phyloP scores from a whole-genome alignment of 1,140 invertebrate genomes.

The Listronotus bonariensis region DNA sequence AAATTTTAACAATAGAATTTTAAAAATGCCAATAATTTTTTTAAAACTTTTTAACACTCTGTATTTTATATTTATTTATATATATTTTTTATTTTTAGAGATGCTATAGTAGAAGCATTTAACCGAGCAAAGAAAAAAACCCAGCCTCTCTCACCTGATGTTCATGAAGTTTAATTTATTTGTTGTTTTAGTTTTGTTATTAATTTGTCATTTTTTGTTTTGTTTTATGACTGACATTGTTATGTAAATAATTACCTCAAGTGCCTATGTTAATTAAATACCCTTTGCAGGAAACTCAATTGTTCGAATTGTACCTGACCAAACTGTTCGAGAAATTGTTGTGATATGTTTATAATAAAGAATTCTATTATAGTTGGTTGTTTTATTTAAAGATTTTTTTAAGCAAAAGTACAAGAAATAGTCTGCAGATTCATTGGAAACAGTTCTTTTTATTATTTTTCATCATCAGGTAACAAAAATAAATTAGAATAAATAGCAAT shows the following conservation, averaged over 20 bases:
- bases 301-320: conserved; percentile 24
- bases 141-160: background rate
- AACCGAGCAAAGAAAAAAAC: conserved; percentile 62
- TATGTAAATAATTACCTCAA: conserved; percentile 11
- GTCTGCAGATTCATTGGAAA: too few species aligned
- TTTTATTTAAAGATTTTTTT: background rate
- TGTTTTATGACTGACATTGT: background rate
- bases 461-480: too few species aligned
- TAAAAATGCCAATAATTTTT: too few species aligned
- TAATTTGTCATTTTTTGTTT: too few species aligned
- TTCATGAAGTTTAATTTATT: background rate
- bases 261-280: conserved; percentile 12
- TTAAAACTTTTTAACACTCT: too few species aligned
- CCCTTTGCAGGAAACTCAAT: background rate
- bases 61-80: too few species aligned
- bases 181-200: background rate
- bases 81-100: conserved; percentile 56
- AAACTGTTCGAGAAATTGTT: conserved; percentile 12
- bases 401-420: too few species aligned
- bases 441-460: too few species aligned
- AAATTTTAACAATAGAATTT: conserved; percentile 1
- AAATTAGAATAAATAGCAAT: too few species aligned
- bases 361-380: conserved; percentile 16
- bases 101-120: conserved; percentile 68
- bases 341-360: conserved; percentile 25